Base-by-base conservation (phyloP, 2,888 invertebrate species). In the Tipula confusa region DNA sequence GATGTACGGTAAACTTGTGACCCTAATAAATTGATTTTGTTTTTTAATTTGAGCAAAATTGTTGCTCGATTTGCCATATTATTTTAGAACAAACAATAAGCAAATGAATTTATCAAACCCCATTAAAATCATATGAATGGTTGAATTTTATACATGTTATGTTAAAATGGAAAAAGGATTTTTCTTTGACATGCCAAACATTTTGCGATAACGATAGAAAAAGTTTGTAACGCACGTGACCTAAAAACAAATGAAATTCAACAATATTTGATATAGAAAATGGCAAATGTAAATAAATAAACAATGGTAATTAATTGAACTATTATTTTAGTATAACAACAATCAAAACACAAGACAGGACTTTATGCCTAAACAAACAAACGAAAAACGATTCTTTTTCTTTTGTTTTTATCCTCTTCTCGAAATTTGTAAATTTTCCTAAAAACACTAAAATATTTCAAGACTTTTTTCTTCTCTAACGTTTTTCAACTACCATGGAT, bases 71-170 rank as follows among this genome's bases (percentile, higher is more conserved):
- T 64, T 64, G 24, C 64, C 9, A 64, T 11, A 24, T 9, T n/a
- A n/a, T n/a, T n/a, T n/a, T n/a, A n/a, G n/a, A n/a, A 64, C 64
- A 64, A 18, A 64, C 64, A 64, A 7, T 3, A 38, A 38, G 13
- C 43, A 2, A 36, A 43, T 24, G n/a, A n/a, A n/a, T 9, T 64
- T 18, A 24, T 64, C 64, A 64, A n/a, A 64, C 64, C 64, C 64
- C 64, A 64, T 64, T 64, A 64, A 64, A 64, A 64, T 64, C 64
- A 64, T 64, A 64, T 64, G 64, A 64, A 64, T 64, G 64, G 64
- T 24, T 64, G 64, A 24, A 24, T 64, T 64, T 64, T 64, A 18
- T 64, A 9, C 64, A 64, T 64, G 64, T 64, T 64, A 24, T 64
- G 64, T 64, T 64, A 64, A 64, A 24, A 64, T 11, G 11, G 24